Evolutionary conservation across 2,888 invertebrate species (phyloP).

Genomic region (Nymphalis urticae): DNA sequence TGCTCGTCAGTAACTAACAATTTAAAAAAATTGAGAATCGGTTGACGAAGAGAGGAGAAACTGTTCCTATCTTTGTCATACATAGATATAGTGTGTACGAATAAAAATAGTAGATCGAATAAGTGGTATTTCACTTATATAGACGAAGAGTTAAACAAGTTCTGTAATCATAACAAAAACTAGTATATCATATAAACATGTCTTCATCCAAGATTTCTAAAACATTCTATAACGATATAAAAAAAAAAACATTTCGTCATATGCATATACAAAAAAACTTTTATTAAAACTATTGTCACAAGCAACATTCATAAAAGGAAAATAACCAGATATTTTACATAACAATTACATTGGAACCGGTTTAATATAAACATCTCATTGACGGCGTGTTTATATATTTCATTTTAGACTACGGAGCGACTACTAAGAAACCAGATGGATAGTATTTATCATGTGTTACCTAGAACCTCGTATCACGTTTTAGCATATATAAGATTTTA

Average conservation of each 20-base stretch:
- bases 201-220: background rate
- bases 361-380: background rate
- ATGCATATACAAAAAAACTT: background rate
- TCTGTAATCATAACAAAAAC: background rate
- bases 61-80: no score
- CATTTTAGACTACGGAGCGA: background rate
- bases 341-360: constrained; percentile 3
- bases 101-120: no score
- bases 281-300: constrained; percentile 1
- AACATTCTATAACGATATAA: background rate
- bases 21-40: no score
- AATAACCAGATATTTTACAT: background rate
- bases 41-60: no score
- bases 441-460: background rate
- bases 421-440: background rate
- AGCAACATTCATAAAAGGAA: background rate
- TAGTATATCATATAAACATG: background rate
- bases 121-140: no score
- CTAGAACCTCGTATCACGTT: no score
- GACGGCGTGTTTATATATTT: background rate
- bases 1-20: no score
- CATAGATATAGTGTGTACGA: no score
- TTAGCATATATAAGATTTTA: no score
- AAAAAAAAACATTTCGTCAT: background rate
- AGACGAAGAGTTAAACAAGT: no score